Conservation (phyloP, 2,888 invertebrate genomes). For the Plebejus melissa region DNA sequence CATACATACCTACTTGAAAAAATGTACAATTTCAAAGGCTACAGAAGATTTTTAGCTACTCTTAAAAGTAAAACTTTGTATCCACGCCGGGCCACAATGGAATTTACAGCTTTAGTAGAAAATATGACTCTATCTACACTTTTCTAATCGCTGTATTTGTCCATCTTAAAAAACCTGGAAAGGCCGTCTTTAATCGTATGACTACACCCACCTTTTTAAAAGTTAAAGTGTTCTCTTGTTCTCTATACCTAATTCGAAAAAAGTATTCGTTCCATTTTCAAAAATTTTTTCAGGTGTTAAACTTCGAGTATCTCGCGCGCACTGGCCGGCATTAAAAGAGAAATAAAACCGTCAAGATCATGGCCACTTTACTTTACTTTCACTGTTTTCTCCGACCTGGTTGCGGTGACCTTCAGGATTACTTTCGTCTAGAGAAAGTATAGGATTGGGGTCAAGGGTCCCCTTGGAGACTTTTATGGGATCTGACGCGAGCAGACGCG, state of each 20-base stretch:
- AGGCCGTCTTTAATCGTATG: no score
- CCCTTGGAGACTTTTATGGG: conserved; percentile 6
- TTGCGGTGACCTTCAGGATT: conserved; percentile 62
- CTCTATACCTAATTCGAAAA: no score
- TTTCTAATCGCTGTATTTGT: no score
- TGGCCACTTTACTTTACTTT: conserved; percentile 55
- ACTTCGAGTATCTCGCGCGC: background rate
- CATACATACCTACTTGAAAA: no score
- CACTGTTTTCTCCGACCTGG: conserved; percentile 71
- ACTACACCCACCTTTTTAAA: no score
- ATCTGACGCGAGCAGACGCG: background rate
- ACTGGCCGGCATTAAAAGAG: conserved; percentile 9
- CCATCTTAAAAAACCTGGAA: no score
- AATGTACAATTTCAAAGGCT: no score
- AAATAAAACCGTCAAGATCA: conserved; percentile 52
- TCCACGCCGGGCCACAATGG: no score
- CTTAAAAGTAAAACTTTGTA: no score
- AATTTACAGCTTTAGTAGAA: no score
- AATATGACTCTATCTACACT: no score
- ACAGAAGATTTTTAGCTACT: no score
- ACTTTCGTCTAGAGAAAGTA: conserved; percentile 60
- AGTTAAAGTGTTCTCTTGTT: background rate
- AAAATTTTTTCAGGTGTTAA: conserved; percentile 2
- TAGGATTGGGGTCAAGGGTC: conserved; percentile 47
- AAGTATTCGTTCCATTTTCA: background rate